Base-by-base conservation (phyloP, 1,140 invertebrate genomes). In the Kradibia gibbosae region DNA sequence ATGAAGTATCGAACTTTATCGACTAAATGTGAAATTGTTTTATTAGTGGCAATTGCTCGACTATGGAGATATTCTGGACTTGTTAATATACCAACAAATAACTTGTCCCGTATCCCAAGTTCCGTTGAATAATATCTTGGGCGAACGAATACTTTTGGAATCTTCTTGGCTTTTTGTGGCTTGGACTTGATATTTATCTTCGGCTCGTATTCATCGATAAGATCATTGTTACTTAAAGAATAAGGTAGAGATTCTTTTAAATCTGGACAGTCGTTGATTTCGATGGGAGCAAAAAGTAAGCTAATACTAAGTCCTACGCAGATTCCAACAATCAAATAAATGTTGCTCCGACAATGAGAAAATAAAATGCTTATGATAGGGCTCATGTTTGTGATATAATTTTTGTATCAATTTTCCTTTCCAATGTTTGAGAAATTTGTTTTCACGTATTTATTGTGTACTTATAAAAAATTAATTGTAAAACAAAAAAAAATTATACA, bases 101-200 rank as follows among this genome's bases (percentile, higher is more conserved):
- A 88, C 88, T 97, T 97, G 48, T 97, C 96, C 67, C 95, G 93
- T 70, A 99, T 98, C 2, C 96, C 97, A 48, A 99, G 92, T 90
- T 99, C 97, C 0, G 97, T 97, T 20, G 96, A 97, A 89, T 97
- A 98, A 92, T 98, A 99, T 45, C 97, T 92, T 1, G 97, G 97
- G 10, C 98, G 93, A 48, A 95, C 91, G 74, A 96, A 88, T 0
- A 86, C 85, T 85, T 92, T 92, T n/a, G 91, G 90, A 31, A 87
- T 85, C 84, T 92, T 93, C 82, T 91, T 89, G 10, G 91, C 89
- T 48, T 89, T 89, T 67, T 91, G 89, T 15, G 93, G 92, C 84
- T 93, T 93, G 42, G 86, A 90, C 20, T 92, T 91, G 5, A 93
- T 85, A 85, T 93, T 93, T 78, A 94, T 90, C 77, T 90, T 89